Base-by-base conservation (phyloP, 2,797 vertebrate species). In the Ctenochaetus hawaiiensis region DNA sequence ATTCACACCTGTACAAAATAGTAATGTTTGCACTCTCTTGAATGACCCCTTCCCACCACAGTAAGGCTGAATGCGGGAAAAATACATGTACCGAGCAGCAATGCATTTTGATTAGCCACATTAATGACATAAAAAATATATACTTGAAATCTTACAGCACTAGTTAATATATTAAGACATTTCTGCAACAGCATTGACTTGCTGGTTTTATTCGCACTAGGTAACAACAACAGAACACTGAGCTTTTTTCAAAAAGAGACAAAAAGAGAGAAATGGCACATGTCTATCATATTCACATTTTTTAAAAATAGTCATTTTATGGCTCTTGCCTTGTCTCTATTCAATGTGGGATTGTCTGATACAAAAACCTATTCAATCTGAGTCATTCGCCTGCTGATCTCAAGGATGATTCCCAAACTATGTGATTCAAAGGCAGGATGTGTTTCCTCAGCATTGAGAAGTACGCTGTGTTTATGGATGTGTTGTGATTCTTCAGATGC, bases 121-220 rank as follows among this genome's bases (percentile, higher is more conserved):
- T 77, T 80, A 81, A 76, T 75, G 43, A 87, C 78, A 80, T 81
- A 75, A 84, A 85, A 81, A 87, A 85, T 80, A 92, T 72, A 86
- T 72, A 82, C 39, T 76, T 86, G 47, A 80, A 74, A 78, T 83
- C 72, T 87, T 86, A 91, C 78, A 90, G 72, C 86, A 90, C 81
- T 75, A 84, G 78, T 75, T 81, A 87, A 92, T 87, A 93, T 91
- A 93, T 94, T 95, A 95, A 95, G 94, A 95, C 93, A 84, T 93
- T 91, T 93, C 72, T 90, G 87, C 86, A 82, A 87, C 70, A 91
- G 86, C 84, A 87, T 71, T 11, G 63, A 82, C 77, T 76, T 80
- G 88, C 90, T 91, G 91, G 85, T 88, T 80, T 87, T 57, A 82
- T 84, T 85, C 81, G 81, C 78, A 82, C 60, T 18, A 78, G 88